These are phyloP conservation scores for Lucilia cuprina DNA, from an alignment of 1,140 invertebrate species.

Conservation along the genomic window DNA sequence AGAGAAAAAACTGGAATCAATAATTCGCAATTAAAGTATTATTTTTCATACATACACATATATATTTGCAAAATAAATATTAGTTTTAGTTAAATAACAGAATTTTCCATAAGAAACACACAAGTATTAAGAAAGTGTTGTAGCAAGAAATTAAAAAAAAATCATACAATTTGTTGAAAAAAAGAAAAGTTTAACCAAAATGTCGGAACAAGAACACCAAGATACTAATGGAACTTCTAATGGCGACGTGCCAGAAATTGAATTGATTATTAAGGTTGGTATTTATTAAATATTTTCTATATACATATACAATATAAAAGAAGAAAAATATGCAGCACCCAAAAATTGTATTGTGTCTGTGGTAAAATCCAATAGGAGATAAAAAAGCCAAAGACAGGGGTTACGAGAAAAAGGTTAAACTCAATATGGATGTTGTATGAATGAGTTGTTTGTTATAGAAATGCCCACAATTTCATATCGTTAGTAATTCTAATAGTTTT, in stretches of 20 bases:
- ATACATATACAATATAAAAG: background rate
- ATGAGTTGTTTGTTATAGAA: background rate
- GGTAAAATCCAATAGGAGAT: too few relatives aligned
- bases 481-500: background rate
- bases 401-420: background rate
- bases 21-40: slow-evolving; percentile 2
- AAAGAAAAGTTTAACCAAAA: slow-evolving; percentile 35
- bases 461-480: background rate
- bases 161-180: background rate
- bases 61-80: slow-evolving; percentile 9
- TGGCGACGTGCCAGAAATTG: slow-evolving; percentile 78
- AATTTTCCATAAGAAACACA: background rate
- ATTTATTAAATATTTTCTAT: background rate
- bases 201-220: slow-evolving; percentile 42
- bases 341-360: background rate
- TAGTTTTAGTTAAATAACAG: slow-evolving; percentile 5
- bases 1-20: background rate
- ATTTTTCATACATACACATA: background rate
- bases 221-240: slow-evolving; percentile 69
- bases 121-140: background rate
- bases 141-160: background rate
- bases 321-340: background rate
- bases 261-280: slow-evolving; percentile 80
- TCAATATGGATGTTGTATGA: too few relatives aligned
- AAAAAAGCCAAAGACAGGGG: background rate